Evolutionary conservation across 2,797 vertebrate species (phyloP), one percentile per base, ranked within the genome.

Genomic region (Poeciliopsis infans): DNA sequence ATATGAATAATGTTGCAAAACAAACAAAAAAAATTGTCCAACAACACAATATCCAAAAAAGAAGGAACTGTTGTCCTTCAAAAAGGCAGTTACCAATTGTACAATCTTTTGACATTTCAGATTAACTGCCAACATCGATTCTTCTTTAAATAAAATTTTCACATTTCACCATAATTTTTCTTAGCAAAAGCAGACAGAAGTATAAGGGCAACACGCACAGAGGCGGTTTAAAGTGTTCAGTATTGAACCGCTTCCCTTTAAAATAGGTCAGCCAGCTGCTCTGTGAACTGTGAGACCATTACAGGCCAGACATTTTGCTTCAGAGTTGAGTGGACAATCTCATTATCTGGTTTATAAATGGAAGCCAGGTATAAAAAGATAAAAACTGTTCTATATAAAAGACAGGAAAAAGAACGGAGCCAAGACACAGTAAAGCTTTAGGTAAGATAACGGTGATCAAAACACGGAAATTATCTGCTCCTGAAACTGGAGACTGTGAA

Each of bases 211-310:
- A 74, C 41, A 68, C 39, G 59, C 31, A 57, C 75, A 47, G 41
- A 57, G 73, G 47, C 53, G 13, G 43, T 76, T 80, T 78, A 25
- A 70, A 61, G 49, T 45, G 64, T 78, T 59, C 91, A 87, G 88
- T 93, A 94, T 92, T 82, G 92, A 94, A 90, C 69, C 79, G 79
- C 73, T 80, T 88, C 86, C 23, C 49, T 74, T 70, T 70, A 91
- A 96, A 96, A 93, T 96, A 91, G 95, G 95, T 96, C 95, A 92
- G 80, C 83, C 79, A 90, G 85, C 77, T 23, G 64, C 88, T 88
- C 76, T 11, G 84, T 81, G 80, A 93, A 92, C 91, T 84, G 81
- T 74, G 66, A 83, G 85, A 57, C 85, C 76, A 87, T 81, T 79
- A 83, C 72, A 83, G 86, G 80, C 87, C 88, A 93, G 92, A 94